Base-by-base conservation (phyloP, 2,113 vertebrate genomes). In the Eublepharis macularius region DNA sequence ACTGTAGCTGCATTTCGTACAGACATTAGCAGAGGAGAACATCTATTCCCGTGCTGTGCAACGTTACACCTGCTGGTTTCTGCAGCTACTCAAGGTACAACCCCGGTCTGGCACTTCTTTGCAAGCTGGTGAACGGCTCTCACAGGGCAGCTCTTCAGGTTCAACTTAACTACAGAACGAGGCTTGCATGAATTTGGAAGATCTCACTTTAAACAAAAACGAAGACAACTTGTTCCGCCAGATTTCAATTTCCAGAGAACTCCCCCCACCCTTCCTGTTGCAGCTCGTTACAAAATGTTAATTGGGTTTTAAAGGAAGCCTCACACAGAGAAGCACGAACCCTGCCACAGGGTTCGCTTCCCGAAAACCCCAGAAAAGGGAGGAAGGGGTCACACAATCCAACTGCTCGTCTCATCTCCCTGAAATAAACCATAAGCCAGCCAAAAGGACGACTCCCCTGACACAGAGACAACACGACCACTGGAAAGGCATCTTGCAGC, bases 251-350 rank as follows among this genome's bases (percentile, higher is more conserved):
- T 47, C 36, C 73, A 8, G 36, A 63, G 7, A 17, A 4, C 72
- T 6, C 36, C n/a, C 17, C 12, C 26, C 47, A 73, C 32, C 47
- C 19, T 24, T 60, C 65, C 57, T 80, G 24, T 47, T 45, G 8
- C 39, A 34, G 65, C 19, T 29, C 34, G 47, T 45, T 39, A 34
- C 73, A 70, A 76, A 47, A 81, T 63, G 57, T 75, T 54, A 75
- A 76, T 54, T 81, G 73, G 79, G 54, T 76, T 76, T 81, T 60
- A 69, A 76, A 87, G 80, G 39, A n/a, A 80, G 69, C 54, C 12
- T n/a, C 65, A 49, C 43, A 81, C 60, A 68, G 51, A 76, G 29
- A 45, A 12, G 34, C 85, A 26, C 19, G 24, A 60, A 74, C 70
- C 51, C 41, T 79, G 24, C 65, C 45, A 75, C 36, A 43, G 11